Evolutionary conservation across 1,140 invertebrate species (phyloP).

Genomic region (Melanaphis sacchari): DNA sequence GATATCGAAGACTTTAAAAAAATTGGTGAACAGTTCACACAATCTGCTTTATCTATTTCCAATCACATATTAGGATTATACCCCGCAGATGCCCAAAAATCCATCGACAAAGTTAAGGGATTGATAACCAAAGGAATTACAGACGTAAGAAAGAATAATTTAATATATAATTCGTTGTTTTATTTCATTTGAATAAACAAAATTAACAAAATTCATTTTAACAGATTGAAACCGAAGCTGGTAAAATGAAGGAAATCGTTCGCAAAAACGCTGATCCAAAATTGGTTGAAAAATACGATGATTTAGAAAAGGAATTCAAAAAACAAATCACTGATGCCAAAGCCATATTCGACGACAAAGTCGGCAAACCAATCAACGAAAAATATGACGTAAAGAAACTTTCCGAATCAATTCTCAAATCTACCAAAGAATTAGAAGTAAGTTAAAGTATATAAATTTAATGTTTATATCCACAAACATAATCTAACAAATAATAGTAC

Average conservation of each 20-base stretch:
- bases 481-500: not conserved
- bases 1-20: slow-evolving; percentile 27
- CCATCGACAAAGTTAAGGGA: not conserved
- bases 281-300: not conserved
- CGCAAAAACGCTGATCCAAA: not conserved
- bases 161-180: too few relatives aligned
- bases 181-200: not conserved
- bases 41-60: not conserved
- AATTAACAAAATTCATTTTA: not conserved
- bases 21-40: slow-evolving; percentile 4
- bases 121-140: not conserved
- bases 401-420: not conserved
- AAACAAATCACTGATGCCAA: not conserved
- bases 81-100: not conserved
- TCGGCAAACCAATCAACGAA: slow-evolving; percentile 23
- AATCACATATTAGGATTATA: not conserved
- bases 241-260: not conserved
- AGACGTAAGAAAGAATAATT: not conserved
- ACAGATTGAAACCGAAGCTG: not conserved
- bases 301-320: slow-evolving; percentile 42
- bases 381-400: slow-evolving; percentile 39
- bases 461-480: not conserved
- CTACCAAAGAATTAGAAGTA: slow-evolving; percentile 14
- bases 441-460: not conserved
- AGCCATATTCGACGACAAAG: not conserved